Evolutionary conservation across 2,113 vertebrate genomes (phyloP), one percentile per base, ranked within the genome.

Genomic region (Prunella fulvescens): DNA sequence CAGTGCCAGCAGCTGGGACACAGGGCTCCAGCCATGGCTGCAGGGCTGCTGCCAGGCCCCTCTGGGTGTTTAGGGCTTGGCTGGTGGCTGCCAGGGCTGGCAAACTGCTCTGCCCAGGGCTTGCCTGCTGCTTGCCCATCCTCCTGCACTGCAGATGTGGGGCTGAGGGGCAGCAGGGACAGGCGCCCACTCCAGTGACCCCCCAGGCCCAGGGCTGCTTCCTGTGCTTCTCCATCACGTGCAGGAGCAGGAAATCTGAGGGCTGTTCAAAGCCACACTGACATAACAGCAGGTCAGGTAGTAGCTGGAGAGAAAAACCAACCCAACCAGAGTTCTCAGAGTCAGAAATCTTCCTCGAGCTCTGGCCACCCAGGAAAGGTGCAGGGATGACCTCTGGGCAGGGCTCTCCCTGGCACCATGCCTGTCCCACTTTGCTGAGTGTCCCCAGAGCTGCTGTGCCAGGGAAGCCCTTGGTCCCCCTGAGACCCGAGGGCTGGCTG

Each of bases 121-220:
- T 54, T 0, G 5, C 5, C 50, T 48, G 47, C 10, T 19, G 58
- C 81, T 39, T 1, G 2, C 51, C 11, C 1, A 0, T 44, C 53
- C 45, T 45, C 10, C 73, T 61, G 54, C 64, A 12, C 12, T 6
- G 72, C 83, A 28, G 23, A 10, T 26, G 22, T 12, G 73, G 7
- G 47, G 10, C 73, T 2, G 10, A 54, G 64, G 64, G 65, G 19
- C 31, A 62, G 74, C 1, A 7, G 56, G 47, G n/a, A 12, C 57
- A 45, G 39, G 18, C 22, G 22, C 33, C 33, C 47, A 4, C 67
- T 16, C 3, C 56, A 40, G 47, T 45, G n/a, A 31, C 39, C 54
- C 72, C 33, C 33, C 17, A 7, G 26, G 19, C 48, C 20, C 17
- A 7, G 72, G 12, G 57, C 53, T 90, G 47, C 79, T 35, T 11